Evolutionary conservation across 2,797 vertebrate genomes (phyloP), one percentile per base, ranked within the genome.

Genomic region (Macroramphosus scolopax): DNA sequence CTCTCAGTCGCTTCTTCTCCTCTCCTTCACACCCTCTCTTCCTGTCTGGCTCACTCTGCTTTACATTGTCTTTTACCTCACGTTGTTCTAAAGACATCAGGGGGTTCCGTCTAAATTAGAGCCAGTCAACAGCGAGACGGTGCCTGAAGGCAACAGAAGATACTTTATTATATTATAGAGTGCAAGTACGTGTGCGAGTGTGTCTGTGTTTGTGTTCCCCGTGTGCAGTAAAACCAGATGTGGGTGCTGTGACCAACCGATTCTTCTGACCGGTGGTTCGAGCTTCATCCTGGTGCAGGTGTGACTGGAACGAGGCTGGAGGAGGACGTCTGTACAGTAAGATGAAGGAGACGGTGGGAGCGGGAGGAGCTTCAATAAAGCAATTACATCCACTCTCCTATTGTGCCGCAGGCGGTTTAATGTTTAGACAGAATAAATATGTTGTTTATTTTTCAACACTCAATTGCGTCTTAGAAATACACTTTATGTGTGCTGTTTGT

Each of bases 81-180:
- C 50, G 53, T 79, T 61, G 62, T 72, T 73, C 73, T 57, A 62
- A 63, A 60, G 46, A 78, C 76, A 61, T 38, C 46, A 14, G 66
- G 33, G 57, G 65, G 56, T 72, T 71, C 40, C 61, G 35, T 80
- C 61, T 63, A 75, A 73, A 78, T 72, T 66, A 68, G 62, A 78
- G 49, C 22, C 59, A 72, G 62, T 83, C 78, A 77, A 78, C 73
- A 77, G 41, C 42, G 41, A 51, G 40, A 49, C 42, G 34, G 43
- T 37, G 57, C 44, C 67, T 51, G 22, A n/a, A 61, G 72, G 70
- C 43, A 15, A 63, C 45, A 44, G 35, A 43, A 56, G 45, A 30
- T 57, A 14, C 56, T 44, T 30, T 51, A 47, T 51, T 71, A 67
- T 73, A 68, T 70, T 51, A 57, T 42, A 65, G 51, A 59, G 38